Base-by-base conservation (phyloP, 1,140 invertebrate species). In the Neuroterus valhalla region DNA sequence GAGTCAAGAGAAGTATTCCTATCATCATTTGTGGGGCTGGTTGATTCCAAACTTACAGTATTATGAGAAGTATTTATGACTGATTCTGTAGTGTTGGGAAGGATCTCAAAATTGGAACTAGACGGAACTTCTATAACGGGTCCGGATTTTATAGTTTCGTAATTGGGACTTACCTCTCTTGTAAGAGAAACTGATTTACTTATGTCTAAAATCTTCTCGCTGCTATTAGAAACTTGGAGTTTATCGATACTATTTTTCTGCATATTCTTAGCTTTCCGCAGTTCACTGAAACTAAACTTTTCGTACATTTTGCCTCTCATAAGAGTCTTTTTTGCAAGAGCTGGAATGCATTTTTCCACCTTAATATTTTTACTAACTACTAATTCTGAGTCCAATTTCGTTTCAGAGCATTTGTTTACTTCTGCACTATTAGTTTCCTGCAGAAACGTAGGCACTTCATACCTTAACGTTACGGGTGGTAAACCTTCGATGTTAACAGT, bases 401-500 rank as follows among this genome's bases (percentile, higher is more conserved):
- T 2, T 26, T 2, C 52, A 23, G 11, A 4, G 2, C 17, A 2
- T 8, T n/a, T 19, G 17, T 48, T 48, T 8, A 8, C 15, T 8
- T 17, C n/a, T 48, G 17, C n/a, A n/a, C 17, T n/a, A 48, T 48
- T 19, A n/a, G 17, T 19, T 48, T 48, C 31, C 17, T 8, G 46
- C 10, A 48, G 17, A n/a, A n/a, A 66, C 14, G 1, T 8, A 26
- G 74, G 68, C 12, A 66, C 17, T 68, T 76, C 52, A 46, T 68
- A 78, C 15, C 66, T 38, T 10, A 78, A 43, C 17, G 55, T 78
- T 68, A 78, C 70, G 3, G 77, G 77, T 12, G 76, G 76, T 4
- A 78, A 73, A 48, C 77, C 74, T 67, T 76, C 68, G 2, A 66
- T 38, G 12, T 66, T 66, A 23, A 66, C 55, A 0, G 31, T 31